Evolutionary conservation across 2,888 invertebrate genomes (phyloP).

Genomic region (Lasioglossum malachurum): DNA sequence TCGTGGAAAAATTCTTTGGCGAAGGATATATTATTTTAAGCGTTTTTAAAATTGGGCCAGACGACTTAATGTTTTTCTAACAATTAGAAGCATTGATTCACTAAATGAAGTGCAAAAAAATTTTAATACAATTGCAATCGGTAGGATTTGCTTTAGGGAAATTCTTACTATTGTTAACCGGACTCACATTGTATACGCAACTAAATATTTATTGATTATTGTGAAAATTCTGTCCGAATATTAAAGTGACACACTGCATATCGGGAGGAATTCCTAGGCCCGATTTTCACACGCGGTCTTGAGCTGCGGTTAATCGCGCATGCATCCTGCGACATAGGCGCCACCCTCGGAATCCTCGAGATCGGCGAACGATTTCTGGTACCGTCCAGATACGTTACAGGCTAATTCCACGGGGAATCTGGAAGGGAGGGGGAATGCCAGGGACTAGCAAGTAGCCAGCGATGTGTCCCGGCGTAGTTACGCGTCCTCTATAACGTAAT

Average conservation of each 20-base stretch:
- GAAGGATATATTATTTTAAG: too few species aligned
- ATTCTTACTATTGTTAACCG: background rate
- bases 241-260: background rate
- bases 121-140: background rate
- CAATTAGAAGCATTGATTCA: too few species aligned
- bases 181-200: background rate
- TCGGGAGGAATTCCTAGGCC: background rate
- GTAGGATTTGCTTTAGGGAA: background rate
- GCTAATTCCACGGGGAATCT: background rate
- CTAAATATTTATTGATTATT: background rate
- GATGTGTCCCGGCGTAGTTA: background rate
- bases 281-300: constrained; percentile 40
- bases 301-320: constrained; percentile 39
- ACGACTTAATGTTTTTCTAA: too few species aligned
- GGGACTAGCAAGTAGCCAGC: background rate
- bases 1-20: too few species aligned
- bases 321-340: constrained; percentile 53
- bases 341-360: constrained; percentile 40
- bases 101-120: too few species aligned
- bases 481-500: constrained; percentile 18
- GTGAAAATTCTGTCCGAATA: background rate
- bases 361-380: constrained; percentile 46
- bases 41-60: too few species aligned
- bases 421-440: background rate
- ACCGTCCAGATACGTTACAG: constrained; percentile 12